Conservation (phyloP, 23 tunicate genomes). For the Clavelina lepadiformis region DNA sequence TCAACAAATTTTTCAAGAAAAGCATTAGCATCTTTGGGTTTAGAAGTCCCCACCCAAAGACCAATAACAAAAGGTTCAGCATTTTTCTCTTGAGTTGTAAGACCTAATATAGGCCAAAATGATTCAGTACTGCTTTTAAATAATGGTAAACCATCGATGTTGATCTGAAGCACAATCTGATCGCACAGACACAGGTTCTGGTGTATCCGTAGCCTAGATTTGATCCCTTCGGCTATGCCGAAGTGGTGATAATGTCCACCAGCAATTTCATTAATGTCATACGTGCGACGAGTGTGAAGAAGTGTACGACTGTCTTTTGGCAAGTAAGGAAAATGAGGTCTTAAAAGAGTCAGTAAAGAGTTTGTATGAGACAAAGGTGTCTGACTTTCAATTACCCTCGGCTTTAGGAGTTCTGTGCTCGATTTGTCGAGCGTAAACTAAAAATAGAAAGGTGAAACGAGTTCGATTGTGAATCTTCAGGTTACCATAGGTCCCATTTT, state of each 20-base stretch:
- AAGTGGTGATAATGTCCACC: slow-evolving; percentile 33
- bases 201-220: background rate
- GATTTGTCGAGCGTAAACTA: too few species aligned
- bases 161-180: slow-evolving; percentile 7
- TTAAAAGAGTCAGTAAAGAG: too few species aligned
- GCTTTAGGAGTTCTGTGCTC: too few species aligned
- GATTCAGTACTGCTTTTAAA: slow-evolving; percentile 21
- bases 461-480: too few species aligned
- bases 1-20: slow-evolving; percentile 11
- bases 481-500: too few species aligned
- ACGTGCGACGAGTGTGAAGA: background rate
- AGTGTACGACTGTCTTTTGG: slow-evolving; percentile 17
- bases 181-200: background rate
- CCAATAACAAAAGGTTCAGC: slow-evolving; percentile 9
- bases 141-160: slow-evolving; percentile 46
- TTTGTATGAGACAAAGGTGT: background rate
- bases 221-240: slow-evolving; percentile 11
- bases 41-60: slow-evolving; percentile 2
- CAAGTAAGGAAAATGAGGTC: background rate
- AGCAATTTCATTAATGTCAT: slow-evolving; percentile 3
- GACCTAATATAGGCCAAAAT: slow-evolving; percentile 43
- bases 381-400: too few species aligned
- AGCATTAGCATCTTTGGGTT: slow-evolving; percentile 12
- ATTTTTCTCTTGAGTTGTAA: background rate
- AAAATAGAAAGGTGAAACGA: too few species aligned